phyloP scores from a whole-genome alignment of 2,888 invertebrate species.

The Zonitis immaculata region DNA sequence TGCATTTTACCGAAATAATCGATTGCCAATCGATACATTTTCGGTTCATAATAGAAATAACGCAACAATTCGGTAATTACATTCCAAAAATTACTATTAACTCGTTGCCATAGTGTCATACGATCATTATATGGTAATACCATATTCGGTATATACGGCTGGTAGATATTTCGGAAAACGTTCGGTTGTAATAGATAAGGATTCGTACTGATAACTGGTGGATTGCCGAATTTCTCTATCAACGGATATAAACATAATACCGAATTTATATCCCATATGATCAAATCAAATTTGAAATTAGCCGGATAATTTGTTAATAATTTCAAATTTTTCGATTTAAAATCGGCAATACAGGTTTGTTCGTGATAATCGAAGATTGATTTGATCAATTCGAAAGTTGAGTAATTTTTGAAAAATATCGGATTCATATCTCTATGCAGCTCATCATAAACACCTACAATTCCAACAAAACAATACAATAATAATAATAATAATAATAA shows the following conservation, averaged over 20 bases:
- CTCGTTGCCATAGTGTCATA: constrained; percentile 7
- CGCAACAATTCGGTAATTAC: not conserved
- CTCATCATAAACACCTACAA: not conserved
- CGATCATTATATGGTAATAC: not conserved
- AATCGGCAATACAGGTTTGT: not conserved
- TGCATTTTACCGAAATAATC: constrained; percentile 5
- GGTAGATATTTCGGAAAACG: constrained; percentile 9
- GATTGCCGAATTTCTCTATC: constrained; percentile 10
- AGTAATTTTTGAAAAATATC: not conserved
- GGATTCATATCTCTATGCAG: not conserved
- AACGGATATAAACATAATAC: constrained; percentile 6
- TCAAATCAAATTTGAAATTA: constrained; percentile 10
- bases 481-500: too few relatives aligned
- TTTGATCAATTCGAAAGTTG: not conserved
- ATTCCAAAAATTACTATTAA: constrained; percentile 2
- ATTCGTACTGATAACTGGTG: constrained; percentile 8
- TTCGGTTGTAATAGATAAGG: constrained; percentile 10
- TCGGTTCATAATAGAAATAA: not conserved
- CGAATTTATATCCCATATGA: not conserved
- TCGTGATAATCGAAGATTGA: not conserved
- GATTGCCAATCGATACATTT: constrained; percentile 1
- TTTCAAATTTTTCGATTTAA: constrained; percentile 7
- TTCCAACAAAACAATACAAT: too few relatives aligned
- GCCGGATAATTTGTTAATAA: constrained; percentile 4
- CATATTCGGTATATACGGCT: constrained; percentile 8